phyloP scores from a whole-genome alignment of 2,888 invertebrate genomes.

The Hemithea aestivaria region DNA sequence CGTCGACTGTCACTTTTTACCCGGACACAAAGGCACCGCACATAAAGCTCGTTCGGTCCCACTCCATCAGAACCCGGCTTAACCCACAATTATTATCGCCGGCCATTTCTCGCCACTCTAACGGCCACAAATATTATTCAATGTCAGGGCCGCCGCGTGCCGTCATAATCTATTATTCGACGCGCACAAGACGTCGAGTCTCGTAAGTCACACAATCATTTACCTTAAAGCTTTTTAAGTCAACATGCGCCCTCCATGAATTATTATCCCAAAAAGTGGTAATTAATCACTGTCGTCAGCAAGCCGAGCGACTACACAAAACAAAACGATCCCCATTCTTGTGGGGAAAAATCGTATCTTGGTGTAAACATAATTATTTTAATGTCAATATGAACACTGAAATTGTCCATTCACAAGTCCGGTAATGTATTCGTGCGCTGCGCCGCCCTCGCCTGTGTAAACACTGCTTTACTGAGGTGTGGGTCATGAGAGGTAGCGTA shows the following conservation, averaged over 20 bases:
- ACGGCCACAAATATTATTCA: too few relatives aligned
- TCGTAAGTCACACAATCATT: constrained; percentile 7
- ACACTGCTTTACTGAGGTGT: constrained; percentile 38
- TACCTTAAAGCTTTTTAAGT: constrained; percentile 8
- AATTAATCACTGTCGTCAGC: constrained; percentile 14
- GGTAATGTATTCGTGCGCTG: constrained; percentile 57
- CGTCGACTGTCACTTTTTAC: too few relatives aligned
- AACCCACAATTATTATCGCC: too few relatives aligned
- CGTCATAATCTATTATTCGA: not conserved
- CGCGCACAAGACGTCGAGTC: constrained; percentile 1
- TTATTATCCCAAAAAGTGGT: constrained; percentile 16
- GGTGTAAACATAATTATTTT: constrained; percentile 60
- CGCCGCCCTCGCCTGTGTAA: constrained; percentile 46
- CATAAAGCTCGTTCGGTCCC: too few relatives aligned
- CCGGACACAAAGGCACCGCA: too few relatives aligned
- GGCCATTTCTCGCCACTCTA: too few relatives aligned
- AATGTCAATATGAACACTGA: constrained; percentile 62
- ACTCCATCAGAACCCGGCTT: too few relatives aligned
- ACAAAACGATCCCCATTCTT: constrained; percentile 8
- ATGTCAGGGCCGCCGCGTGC: not conserved
- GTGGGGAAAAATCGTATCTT: constrained; percentile 11
- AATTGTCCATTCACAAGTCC: constrained; percentile 60
- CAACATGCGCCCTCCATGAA: constrained; percentile 8
- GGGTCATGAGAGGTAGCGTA: constrained; percentile 12
- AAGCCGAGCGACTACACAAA: constrained; percentile 11